Conservation (phyloP, 2,113 vertebrate genomes). For the Poeciliopsis occidentalis region DNA sequence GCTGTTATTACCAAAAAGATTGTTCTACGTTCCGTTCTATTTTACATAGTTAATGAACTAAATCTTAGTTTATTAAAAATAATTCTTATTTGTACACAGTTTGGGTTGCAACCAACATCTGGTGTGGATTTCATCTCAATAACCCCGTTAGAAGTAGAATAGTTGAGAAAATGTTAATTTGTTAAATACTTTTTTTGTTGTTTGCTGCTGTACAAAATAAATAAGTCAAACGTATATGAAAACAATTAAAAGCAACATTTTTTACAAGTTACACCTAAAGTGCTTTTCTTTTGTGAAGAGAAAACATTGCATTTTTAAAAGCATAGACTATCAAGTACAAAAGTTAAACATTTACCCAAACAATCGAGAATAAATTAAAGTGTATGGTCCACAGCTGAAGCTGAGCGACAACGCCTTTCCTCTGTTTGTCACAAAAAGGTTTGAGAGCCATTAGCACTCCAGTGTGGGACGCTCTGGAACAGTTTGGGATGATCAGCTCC, state of each 20-base stretch:
- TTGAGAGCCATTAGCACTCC: conserved; percentile 67
- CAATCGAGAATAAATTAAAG: conserved; percentile 67
- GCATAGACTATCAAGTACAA: conserved; percentile 64
- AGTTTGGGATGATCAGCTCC: conserved; percentile 88
- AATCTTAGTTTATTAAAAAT: not conserved
- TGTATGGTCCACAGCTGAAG: conserved; percentile 81
- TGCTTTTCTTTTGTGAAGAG: conserved; percentile 76
- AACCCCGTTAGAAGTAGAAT: not conserved
- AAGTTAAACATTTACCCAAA: conserved; percentile 48
- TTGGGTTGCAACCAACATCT: not conserved
- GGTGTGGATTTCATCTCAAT: not conserved
- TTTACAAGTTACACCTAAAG: conserved; percentile 81
- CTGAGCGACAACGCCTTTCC: conserved; percentile 61
- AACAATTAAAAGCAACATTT: conserved; percentile 70
- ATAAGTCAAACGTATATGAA: conserved; percentile 69
- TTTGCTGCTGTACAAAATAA: conserved; percentile 54
- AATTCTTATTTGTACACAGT: not conserved
- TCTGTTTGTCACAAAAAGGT: conserved; percentile 78
- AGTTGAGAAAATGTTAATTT: not conserved
- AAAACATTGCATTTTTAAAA: conserved; percentile 80
- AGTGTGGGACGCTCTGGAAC: conserved; percentile 59
- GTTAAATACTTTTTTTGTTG: not conserved
- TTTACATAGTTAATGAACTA: not conserved
- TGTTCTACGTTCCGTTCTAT: not conserved
- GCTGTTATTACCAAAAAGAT: no score